Base-by-base conservation (phyloP, 2,113 vertebrate genomes). In the Copsychus sechellarum region DNA sequence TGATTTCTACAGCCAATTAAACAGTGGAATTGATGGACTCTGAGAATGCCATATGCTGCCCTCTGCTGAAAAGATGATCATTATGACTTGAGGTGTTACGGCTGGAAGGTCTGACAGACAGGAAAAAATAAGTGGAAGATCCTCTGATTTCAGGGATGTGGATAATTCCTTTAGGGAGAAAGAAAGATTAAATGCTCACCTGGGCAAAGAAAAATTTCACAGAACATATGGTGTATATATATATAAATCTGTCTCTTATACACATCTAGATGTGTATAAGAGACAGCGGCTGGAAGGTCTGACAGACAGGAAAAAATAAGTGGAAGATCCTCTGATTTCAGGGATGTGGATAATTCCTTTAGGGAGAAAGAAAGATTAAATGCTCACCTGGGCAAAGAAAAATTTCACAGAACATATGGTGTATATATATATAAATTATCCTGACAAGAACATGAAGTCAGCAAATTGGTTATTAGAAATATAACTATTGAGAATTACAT, bases 381-480 rank as follows among this genome's bases (percentile, higher is more conserved):
- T 85, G 77, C 33, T 92, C 90, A 94, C 70, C 70, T 96, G 73
- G 66, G 89, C 81, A 94, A 96, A 90, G 70, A 86, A 86, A 95
- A 95, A 74, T 26, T 84, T 92, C 88, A 83, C 34, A 81, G 86
- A 91, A 93, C 80, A 95, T 93, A 81, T 92, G 88, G 88, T 88
- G 28, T 36, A 45, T 91, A 87, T 73, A 53, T 60, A 89, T 77
- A 87, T 85, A 90, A 96, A 96, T 91, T 94, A 93, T 82, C 62
- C 90, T 90, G 93, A 92, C 79, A 96, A 71, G 90, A 94, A 91
- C 79, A 90, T 36, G 61, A 91, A 96, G 71, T 92, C 93, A 96
- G 92, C 65, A 96, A 93, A 92, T 88, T 90, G 66, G 80, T 93
- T 97, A 96, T 95, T 93, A 96, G 94, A 96, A 96, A 93, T 81